phyloP scores from a whole-genome alignment of 2,888 invertebrate genomes.

The Timema cristinae region DNA sequence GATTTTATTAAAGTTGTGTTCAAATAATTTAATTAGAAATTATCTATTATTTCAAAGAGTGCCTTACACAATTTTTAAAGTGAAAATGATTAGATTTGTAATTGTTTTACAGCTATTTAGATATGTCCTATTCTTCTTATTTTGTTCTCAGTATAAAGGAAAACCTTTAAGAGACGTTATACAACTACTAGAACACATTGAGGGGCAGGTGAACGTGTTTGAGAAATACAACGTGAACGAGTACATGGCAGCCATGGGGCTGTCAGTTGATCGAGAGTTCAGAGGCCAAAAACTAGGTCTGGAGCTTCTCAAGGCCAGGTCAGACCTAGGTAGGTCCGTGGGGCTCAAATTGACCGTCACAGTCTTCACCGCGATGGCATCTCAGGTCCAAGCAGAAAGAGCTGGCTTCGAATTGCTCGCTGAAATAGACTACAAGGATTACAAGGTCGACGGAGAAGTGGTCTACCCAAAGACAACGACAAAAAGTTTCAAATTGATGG shows the following conservation, averaged over 20 bases:
- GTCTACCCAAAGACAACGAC: background rate
- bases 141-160: too few species aligned
- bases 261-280: conserved; percentile 49
- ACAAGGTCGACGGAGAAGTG: conserved; percentile 12
- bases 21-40: too few species aligned
- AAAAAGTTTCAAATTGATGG: too few species aligned
- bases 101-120: too few species aligned
- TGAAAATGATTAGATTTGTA: too few species aligned
- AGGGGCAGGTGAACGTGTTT: conserved; percentile 40
- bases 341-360: conserved; percentile 24
- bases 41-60: too few species aligned
- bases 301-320: conserved; percentile 48
- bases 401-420: conserved; percentile 25
- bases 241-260: conserved; percentile 49
- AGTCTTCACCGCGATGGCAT: conserved; percentile 22
- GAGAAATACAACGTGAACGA: conserved; percentile 44
- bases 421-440: conserved; percentile 19
- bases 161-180: too few species aligned
- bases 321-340: conserved; percentile 21
- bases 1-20: too few species aligned
- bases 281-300: conserved; percentile 48
- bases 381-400: conserved; percentile 22
- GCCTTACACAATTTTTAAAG: too few species aligned
- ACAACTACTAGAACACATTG: too few species aligned
- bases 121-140: too few species aligned